These are phyloP conservation scores for Mesaphorura yosii DNA, from an alignment of 1,140 invertebrate species.

Conservation along the genomic window DNA sequence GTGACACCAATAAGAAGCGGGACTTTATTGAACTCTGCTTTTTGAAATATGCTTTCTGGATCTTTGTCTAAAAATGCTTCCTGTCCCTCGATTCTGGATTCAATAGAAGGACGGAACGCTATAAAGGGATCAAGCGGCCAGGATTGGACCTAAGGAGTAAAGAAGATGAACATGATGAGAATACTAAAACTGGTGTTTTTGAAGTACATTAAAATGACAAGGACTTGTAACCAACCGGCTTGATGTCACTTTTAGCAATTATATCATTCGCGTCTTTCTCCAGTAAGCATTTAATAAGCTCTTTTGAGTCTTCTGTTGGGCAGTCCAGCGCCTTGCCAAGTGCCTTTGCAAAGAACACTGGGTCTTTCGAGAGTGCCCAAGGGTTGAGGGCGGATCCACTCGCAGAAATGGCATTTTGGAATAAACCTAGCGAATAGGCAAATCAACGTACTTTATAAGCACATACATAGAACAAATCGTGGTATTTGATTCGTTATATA, in stretches of 20 bases:
- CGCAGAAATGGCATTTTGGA: constrained; percentile 36
- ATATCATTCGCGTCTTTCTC: constrained; percentile 21
- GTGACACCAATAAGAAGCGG: constrained; percentile 31
- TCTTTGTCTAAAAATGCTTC: constrained; percentile 18
- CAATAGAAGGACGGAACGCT: not conserved
- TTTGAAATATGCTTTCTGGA: constrained; percentile 26
- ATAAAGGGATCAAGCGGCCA: not conserved
- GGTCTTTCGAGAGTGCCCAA: constrained; percentile 41
- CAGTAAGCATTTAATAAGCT: constrained; percentile 3
- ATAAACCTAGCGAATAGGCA: too few relatives aligned
- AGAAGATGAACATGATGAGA: not conserved
- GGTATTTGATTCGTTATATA: too few relatives aligned
- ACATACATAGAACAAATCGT: too few relatives aligned
- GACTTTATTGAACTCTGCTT: constrained; percentile 21
- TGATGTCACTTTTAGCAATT: not conserved
- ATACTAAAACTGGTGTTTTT: not conserved
- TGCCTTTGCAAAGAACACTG: constrained; percentile 33
- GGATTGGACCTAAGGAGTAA: not conserved
- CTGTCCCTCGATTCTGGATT: not conserved
- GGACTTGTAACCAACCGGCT: constrained; percentile 2
- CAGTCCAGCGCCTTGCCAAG: constrained; percentile 1
- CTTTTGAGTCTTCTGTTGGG: not conserved
- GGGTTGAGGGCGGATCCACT: constrained; percentile 42
- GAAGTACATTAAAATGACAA: not conserved
- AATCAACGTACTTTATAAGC: too few relatives aligned